Conservation (phyloP, 2,797 vertebrate species). For the Leptodactylus fallax region DNA sequence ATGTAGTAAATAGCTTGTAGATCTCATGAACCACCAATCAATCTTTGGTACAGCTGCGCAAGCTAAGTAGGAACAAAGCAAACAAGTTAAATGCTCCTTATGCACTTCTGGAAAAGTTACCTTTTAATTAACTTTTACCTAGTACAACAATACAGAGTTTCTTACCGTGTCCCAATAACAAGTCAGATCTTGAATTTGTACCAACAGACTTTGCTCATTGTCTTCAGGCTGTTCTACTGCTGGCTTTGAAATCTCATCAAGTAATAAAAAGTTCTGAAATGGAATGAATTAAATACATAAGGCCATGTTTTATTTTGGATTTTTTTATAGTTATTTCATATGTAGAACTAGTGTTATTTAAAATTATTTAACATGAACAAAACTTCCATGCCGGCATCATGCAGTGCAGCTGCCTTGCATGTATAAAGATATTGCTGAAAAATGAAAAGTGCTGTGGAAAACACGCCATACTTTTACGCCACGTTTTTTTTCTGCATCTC, state of each 20-base stretch:
- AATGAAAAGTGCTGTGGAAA: no score
- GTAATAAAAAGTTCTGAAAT: slow-evolving; percentile 85
- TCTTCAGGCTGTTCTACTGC: slow-evolving; percentile 67
- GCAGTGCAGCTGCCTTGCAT: no score
- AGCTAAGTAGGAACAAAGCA: background rate
- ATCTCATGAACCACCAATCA: no score
- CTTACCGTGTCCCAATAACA: slow-evolving; percentile 92
- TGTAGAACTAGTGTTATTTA: no score
- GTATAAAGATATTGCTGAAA: no score
- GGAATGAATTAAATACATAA: slow-evolving; percentile 57
- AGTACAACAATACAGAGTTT: background rate
- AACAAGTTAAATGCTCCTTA: background rate
- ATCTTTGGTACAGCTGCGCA: no score
- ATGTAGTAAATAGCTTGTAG: no score
- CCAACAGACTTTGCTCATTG: slow-evolving; percentile 76
- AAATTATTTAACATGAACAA: background rate
- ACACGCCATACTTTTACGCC: no score
- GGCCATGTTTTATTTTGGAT: background rate
- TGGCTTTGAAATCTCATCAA: slow-evolving; percentile 84
- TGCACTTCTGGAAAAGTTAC: background rate
- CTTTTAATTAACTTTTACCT: background rate
- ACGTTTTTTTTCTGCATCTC: no score
- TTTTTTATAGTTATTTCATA: background rate
- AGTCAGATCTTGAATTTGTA: slow-evolving; percentile 84
- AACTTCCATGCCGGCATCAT: background rate